Evolutionary conservation across 2,888 invertebrate species (phyloP).

Genomic region (Hypselothyrea guttata): DNA sequence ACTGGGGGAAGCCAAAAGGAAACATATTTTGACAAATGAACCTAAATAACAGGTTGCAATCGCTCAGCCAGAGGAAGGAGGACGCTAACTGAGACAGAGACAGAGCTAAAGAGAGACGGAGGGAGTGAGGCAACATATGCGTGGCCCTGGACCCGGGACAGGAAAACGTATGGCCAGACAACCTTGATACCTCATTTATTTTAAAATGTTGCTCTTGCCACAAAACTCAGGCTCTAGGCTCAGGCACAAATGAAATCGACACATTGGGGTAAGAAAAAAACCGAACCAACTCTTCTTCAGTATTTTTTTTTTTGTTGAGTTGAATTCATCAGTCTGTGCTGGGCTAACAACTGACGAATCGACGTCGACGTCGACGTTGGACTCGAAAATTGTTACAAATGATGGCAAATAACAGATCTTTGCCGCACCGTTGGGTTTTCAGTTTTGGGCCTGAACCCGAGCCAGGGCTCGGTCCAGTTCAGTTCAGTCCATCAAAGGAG

Average conservation of each 20-base stretch:
- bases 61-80: conserved; percentile 51
- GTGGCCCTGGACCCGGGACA: conserved; percentile 59
- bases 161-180: conserved; percentile 77
- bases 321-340: conserved; percentile 47
- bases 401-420: conserved; percentile 83
- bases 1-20: conserved; percentile 48
- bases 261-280: conserved; percentile 56
- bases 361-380: conserved; percentile 47
- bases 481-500: conserved; percentile 77
- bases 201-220: conserved; percentile 61
- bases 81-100: not conserved
- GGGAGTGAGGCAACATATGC: conserved; percentile 39
- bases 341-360: conserved; percentile 51
- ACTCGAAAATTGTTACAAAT: conserved; percentile 82
- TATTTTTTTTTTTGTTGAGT: conserved; percentile 10
- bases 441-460: conserved; percentile 27
- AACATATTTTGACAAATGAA: conserved; percentile 83
- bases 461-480: conserved; percentile 30
- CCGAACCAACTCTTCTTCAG: conserved; percentile 29
- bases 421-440: conserved; percentile 57
- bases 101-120: conserved; percentile 16
- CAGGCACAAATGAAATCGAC: conserved; percentile 73
- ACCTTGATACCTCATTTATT: conserved; percentile 82
- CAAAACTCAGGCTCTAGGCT: conserved; percentile 42
- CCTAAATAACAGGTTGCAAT: conserved; percentile 83